Percentiles rank a stretch among this genome's conserved stretches.
Evolutionary conservation across 2,113 vertebrate species (phyloP).

Genomic region (Pavo muticus): DNA sequence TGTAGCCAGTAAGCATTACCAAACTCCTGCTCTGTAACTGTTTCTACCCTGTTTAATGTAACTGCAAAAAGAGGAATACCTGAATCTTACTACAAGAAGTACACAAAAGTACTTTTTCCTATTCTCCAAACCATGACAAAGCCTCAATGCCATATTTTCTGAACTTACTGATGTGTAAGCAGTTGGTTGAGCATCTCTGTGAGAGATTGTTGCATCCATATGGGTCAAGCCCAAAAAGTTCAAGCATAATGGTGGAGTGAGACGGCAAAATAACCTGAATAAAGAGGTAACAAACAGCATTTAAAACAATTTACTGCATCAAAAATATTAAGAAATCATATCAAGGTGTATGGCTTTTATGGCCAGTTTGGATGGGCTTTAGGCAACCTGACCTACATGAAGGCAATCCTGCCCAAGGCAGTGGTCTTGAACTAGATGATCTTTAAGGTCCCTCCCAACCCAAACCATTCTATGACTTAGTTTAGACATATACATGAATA

Average conservation of each 20-base stretch:
- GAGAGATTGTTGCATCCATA: constrained; percentile 93
- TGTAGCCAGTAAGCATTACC: not conserved
- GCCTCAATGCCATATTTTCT: not conserved
- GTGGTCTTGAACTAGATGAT: not conserved
- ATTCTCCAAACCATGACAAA: not conserved
- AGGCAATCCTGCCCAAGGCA: not conserved
- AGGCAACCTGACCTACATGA: not conserved
- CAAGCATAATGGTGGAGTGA: constrained; percentile 94
- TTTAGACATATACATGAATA: not conserved
- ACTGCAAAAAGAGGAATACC: not conserved
- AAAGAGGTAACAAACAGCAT: not conserved
- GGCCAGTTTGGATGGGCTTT: not conserved
- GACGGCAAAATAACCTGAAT: constrained; percentile 92
- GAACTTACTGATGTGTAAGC: constrained; percentile 92
- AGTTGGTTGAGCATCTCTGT: constrained; percentile 86
- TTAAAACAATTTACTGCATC: not conserved
- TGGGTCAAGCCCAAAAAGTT: constrained; percentile 96
- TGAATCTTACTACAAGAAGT: not conserved
- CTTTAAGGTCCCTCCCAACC: not conserved
- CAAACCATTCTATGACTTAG: not conserved
- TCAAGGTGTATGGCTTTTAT: not conserved
- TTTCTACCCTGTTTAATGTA: not conserved
- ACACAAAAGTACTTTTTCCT: not conserved
- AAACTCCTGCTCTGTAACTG: not conserved
- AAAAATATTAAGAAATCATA: not conserved